A percentile compares a stretch with the other conserved stretches of the same genome.
Evolutionary conservation across 2,888 invertebrate species (phyloP).

Genomic region (Sesia apiformis): DNA sequence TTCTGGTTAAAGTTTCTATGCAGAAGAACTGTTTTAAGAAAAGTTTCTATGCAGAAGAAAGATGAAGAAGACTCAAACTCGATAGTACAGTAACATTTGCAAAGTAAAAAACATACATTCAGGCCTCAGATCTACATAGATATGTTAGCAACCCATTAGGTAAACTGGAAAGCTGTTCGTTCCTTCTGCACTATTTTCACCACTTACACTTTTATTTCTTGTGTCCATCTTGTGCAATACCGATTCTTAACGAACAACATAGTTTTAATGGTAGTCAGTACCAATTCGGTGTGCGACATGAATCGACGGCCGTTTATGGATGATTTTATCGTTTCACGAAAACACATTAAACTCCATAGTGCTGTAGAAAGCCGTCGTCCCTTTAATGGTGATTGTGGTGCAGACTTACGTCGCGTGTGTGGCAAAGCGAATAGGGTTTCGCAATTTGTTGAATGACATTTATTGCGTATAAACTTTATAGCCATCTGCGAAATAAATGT

Average conservation of each 20-base stretch:
- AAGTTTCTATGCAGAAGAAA: no score
- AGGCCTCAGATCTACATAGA: no score
- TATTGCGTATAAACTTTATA: background rate
- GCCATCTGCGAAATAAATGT: no score
- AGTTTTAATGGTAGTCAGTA: background rate
- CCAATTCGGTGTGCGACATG: background rate
- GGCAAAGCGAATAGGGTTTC: background rate
- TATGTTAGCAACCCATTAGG: no score
- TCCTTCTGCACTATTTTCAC: no score
- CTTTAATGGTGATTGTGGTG: constrained; percentile 19
- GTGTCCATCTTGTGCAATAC: background rate
- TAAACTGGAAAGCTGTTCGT: no score
- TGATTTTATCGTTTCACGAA: constrained; percentile 21
- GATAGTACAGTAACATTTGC: no score
- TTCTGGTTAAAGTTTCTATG: no score
- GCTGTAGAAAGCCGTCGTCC: constrained; percentile 31
- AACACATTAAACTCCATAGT: constrained; percentile 9
- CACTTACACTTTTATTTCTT: no score
- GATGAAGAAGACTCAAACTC: no score
- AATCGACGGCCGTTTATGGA: background rate
- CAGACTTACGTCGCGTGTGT: constrained; percentile 6
- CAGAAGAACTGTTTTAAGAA: no score
- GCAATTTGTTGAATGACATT: background rate
- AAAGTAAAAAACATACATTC: no score
- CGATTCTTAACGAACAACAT: background rate